Evolutionary conservation across 37 sponge, comb jelly and placozoan genomes (phyloP).

Genomic region (Petrosia ficiformis): DNA sequence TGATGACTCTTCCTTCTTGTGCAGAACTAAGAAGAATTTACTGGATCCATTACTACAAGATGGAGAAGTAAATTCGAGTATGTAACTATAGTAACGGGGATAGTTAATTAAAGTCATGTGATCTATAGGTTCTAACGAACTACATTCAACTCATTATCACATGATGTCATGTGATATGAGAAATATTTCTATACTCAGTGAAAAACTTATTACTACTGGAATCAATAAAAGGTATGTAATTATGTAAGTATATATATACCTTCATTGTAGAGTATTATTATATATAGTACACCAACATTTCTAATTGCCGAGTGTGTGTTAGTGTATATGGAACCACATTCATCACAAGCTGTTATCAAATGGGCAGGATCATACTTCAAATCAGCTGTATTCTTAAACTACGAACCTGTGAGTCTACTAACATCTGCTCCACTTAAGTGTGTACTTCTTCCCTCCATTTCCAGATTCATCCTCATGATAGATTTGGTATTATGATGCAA

Average conservation of each 20-base stretch:
- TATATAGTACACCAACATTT: slow-evolving; percentile 64
- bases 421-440: background rate
- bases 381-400: slow-evolving; percentile 69
- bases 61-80: too few species aligned
- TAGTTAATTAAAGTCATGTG: too few species aligned
- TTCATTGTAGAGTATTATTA: background rate
- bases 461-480: slow-evolving; percentile 52
- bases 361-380: slow-evolving; percentile 68
- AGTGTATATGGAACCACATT: slow-evolving; percentile 70
- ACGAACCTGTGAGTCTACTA: slow-evolving; percentile 73
- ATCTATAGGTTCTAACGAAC: slow-evolving; percentile 17
- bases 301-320: slow-evolving; percentile 87
- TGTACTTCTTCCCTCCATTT: background rate
- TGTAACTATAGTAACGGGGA: too few species aligned
- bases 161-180: slow-evolving; percentile 67
- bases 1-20: too few species aligned
- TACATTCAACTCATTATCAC: slow-evolving; percentile 46
- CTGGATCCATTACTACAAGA: too few species aligned
- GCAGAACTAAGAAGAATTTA: too few species aligned
- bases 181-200: slow-evolving; percentile 24
- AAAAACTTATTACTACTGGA: slow-evolving; percentile 41
- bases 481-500: slow-evolving; percentile 68
- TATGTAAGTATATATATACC: background rate
- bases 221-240: slow-evolving; percentile 41
- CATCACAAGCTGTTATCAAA: slow-evolving; percentile 43